Percentiles rank a stretch among this genome's conserved stretches.
Conservation (phyloP, 2,888 invertebrate genomes). For the Drosophila rellima region DNA sequence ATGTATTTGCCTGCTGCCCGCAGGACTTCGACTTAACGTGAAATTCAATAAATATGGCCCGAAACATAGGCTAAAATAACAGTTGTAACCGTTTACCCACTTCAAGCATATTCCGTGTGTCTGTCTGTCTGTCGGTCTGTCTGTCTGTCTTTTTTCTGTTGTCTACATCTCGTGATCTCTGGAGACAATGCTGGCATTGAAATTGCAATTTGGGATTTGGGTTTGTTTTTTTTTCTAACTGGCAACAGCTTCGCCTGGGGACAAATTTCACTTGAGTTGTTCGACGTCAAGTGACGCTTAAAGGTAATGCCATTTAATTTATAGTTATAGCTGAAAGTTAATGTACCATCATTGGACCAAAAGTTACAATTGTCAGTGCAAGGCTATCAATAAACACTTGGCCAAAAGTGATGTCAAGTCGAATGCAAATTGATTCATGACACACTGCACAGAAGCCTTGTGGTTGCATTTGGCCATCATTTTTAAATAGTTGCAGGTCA, state of each 20-base stretch:
- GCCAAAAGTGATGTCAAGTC: conserved; percentile 38
- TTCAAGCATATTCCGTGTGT: conserved; percentile 50
- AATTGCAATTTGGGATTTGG: conserved; percentile 6
- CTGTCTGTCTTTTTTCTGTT: background rate
- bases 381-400: conserved; percentile 59
- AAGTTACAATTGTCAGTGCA: conserved; percentile 42
- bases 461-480: conserved; percentile 55
- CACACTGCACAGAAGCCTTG: conserved; percentile 41
- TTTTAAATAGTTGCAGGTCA: conserved; percentile 51
- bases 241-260: conserved; percentile 51
- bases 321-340: conserved; percentile 2
- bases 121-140: conserved; percentile 15
- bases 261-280: conserved; percentile 52
- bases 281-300: conserved; percentile 64
- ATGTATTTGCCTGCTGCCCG: conserved; percentile 48
- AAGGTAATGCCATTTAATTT: conserved; percentile 44
- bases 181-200: conserved; percentile 8
- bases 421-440: conserved; percentile 68
- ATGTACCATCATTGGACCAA: background rate
- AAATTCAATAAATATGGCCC: conserved; percentile 77
- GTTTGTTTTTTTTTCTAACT: conserved; percentile 14
- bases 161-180: conserved; percentile 17
- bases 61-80: conserved; percentile 49
- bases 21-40: conserved; percentile 31
- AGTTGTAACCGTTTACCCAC: conserved; percentile 33